Conservation (phyloP, 2,888 invertebrate species). For the Isoperla grammatica region DNA sequence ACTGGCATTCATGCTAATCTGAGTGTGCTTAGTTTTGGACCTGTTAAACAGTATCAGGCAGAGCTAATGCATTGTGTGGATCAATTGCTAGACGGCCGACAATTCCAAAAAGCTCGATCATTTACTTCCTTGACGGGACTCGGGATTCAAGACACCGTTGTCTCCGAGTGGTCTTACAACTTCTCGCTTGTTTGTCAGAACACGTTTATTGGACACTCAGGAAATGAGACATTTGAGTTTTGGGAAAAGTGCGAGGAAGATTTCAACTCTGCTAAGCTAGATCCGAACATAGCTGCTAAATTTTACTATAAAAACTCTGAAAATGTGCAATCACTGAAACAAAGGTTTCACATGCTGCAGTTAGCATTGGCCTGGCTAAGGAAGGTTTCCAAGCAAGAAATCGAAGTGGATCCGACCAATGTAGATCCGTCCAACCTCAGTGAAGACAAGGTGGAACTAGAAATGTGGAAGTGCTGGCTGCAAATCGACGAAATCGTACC, state of each 20-base stretch:
- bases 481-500: slow-evolving; percentile 3
- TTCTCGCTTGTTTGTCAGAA: slow-evolving; percentile 34
- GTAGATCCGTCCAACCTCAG: slow-evolving; percentile 36
- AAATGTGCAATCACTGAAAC: slow-evolving; percentile 43
- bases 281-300: slow-evolving; percentile 55
- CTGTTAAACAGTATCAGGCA: slow-evolving; percentile 45
- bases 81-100: slow-evolving; percentile 46
- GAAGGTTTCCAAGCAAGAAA: not conserved
- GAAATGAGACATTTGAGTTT: slow-evolving; percentile 47
- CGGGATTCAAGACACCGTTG: slow-evolving; percentile 38
- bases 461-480: slow-evolving; percentile 44
- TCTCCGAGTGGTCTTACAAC: slow-evolving; percentile 36
- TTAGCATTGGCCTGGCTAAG: slow-evolving; percentile 25
- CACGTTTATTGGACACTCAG: slow-evolving; percentile 37
- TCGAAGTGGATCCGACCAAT: slow-evolving; percentile 35
- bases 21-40: slow-evolving; percentile 34
- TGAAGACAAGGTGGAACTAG: slow-evolving; percentile 40
- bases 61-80: slow-evolving; percentile 53
- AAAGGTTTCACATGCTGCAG: slow-evolving; percentile 35
- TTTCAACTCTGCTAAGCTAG: slow-evolving; percentile 55
- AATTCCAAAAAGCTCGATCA: slow-evolving; percentile 54
- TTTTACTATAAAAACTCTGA: slow-evolving; percentile 56
- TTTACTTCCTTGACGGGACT: slow-evolving; percentile 47
- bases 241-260: slow-evolving; percentile 57
- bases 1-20: slow-evolving; percentile 20